Evolutionary conservation across 2,888 invertebrate species (phyloP).

Genomic region (Pseudolycoriella hygida): DNA sequence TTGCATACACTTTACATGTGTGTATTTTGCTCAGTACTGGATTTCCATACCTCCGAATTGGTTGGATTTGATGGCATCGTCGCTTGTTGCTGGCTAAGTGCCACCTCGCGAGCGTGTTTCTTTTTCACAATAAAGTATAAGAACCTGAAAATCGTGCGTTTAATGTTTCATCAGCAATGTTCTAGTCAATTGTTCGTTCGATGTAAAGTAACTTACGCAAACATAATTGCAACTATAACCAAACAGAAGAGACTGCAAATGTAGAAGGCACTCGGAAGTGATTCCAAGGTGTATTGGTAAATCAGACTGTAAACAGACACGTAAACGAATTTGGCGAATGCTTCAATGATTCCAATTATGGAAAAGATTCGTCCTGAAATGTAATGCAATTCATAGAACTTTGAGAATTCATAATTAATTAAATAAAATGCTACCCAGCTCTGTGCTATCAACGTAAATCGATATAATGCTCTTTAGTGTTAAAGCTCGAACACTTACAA

Average conservation of each 20-base stretch:
- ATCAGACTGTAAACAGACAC: slow-evolving; percentile 24
- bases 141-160: neutral
- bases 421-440: slow-evolving; percentile 22
- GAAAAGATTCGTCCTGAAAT: slow-evolving; percentile 13
- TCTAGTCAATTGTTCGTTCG: neutral
- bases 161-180: neutral
- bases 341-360: slow-evolving; percentile 26
- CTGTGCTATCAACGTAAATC: slow-evolving; percentile 24
- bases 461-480: slow-evolving; percentile 27
- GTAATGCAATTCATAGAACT: slow-evolving; percentile 3
- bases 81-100: too few relatives aligned
- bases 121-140: neutral
- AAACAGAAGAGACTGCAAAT: slow-evolving; percentile 26
- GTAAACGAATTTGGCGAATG: slow-evolving; percentile 24
- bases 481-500: slow-evolving; percentile 23
- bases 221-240: slow-evolving; percentile 24
- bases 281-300: slow-evolving; percentile 20
- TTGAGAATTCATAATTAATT: neutral
- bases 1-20: neutral
- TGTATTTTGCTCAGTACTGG: neutral
- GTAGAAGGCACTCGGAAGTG: slow-evolving; percentile 26
- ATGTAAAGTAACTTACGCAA: slow-evolving; percentile 20
- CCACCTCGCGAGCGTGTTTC: neutral
- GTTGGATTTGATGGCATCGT: neutral
- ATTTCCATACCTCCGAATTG: neutral